Conservation (phyloP, 23 tunicate genomes). For the Halocynthia aurantium region DNA sequence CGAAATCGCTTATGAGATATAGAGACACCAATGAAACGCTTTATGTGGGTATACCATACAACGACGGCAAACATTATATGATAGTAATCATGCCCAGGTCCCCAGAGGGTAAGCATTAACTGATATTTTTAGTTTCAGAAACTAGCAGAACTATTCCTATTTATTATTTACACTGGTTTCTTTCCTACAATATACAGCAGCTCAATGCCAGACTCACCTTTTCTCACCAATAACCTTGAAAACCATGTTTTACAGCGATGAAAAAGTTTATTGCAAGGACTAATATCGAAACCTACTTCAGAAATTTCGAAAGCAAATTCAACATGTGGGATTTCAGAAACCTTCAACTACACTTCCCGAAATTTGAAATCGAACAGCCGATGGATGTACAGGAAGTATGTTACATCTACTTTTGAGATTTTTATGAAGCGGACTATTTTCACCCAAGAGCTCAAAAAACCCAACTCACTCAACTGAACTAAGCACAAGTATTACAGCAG, state of each 20-base stretch:
- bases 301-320: background rate
- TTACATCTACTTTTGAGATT: background rate
- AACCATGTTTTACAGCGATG: conserved; percentile 10
- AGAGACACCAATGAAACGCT: background rate
- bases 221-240: background rate
- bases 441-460: too few relatives aligned
- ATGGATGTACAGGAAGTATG: conserved; percentile 36
- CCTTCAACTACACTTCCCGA: conserved; percentile 13
- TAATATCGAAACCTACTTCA: background rate
- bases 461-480: too few relatives aligned
- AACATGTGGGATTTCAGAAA: background rate
- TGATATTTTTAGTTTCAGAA: too few relatives aligned
- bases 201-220: background rate
- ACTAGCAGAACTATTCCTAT: too few relatives aligned
- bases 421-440: too few relatives aligned
- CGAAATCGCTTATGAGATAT: background rate
- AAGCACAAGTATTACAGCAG: too few relatives aligned
- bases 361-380: conserved; percentile 21
- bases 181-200: background rate
- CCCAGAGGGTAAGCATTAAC: background rate
- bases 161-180: too few relatives aligned
- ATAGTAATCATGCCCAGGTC: conserved; percentile 20
- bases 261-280: background rate
- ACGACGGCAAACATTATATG: conserved; percentile 14
- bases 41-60: conserved; percentile 36